Base-by-base conservation (phyloP, 1,140 invertebrate species). In the Dendroctonus valens region DNA sequence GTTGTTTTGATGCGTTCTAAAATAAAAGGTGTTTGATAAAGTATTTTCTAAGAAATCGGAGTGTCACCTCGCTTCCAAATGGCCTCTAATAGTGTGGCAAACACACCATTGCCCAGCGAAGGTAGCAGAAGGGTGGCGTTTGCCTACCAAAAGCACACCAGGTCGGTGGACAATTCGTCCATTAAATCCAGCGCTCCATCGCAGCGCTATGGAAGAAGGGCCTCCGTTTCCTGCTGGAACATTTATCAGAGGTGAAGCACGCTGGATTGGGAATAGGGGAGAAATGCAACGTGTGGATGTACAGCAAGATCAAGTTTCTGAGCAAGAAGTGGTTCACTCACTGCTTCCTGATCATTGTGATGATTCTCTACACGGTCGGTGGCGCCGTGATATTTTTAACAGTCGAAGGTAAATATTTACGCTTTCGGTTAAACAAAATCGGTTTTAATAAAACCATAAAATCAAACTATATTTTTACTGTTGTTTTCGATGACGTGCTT, bases 241-340 rank as follows among this genome's bases (percentile, higher is more conserved):
- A 90, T 67, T 88, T 91, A 65, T 85, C 86, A 58, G 88, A 87
- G 3, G 85, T 92, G 71, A 89, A 87, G 71, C 88, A 91, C 75
- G 86, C 88, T 7, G 90, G 91, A 15, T 79, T 93, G 63, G 91
- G 89, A 77, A 84, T 87, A 37, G 91, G 91, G 12, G 91, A 93
- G 78, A 92, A 91, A 75, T 85, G 85, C 65, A 89, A 88, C 0
- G 90, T 87, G 73, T 92, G 89, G 84, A 78, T 91, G 52, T 91
- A 91, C 73, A 86, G 87, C 66, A 92, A 90, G 79, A 79, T 92
- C 48, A 87, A 87, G 75, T 80, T 84, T 9, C 87, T 87, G 82
- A 93, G 91, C 0, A 88, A 86, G 71, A 85, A 86, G 67, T 94
- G 92, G 91, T 93, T 94, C 77, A 93, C 91, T 7, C 92, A 95